Conservation (phyloP, 2,113 vertebrate species). For the Hypocryptadius cinnamomeus region DNA sequence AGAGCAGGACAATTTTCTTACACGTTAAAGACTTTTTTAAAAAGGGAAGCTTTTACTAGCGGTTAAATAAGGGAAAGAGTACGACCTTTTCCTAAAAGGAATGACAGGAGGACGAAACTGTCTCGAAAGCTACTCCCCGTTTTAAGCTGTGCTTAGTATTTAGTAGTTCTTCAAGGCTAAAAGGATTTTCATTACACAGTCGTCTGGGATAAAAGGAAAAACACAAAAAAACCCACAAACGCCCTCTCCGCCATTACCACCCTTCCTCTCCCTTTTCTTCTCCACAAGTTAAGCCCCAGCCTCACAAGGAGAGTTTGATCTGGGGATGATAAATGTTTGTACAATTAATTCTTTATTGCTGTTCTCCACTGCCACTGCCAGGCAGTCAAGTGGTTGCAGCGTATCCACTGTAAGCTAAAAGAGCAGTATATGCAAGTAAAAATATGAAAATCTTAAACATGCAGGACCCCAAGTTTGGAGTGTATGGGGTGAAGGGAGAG, state of each 20-base stretch:
- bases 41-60: background rate
- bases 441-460: background rate
- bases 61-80: slow-evolving; percentile 21
- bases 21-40: background rate
- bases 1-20: slow-evolving; percentile 26
- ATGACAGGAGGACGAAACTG: background rate
- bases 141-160: slow-evolving; percentile 28
- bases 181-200: background rate
- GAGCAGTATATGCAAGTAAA: background rate
- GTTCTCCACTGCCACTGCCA: background rate
- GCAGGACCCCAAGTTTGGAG: background rate
- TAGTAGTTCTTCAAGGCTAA: slow-evolving; percentile 11
- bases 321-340: slow-evolving; percentile 39
- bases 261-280: background rate
- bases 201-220: slow-evolving; percentile 29
- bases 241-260: background rate
- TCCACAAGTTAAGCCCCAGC: background rate
- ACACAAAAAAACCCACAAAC: slow-evolving; percentile 1
- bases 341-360: slow-evolving; percentile 48
- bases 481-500: fast-evolving
- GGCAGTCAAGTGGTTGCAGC: background rate
- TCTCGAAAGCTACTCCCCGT: background rate
- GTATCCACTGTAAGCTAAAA: background rate
- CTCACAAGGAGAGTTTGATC: slow-evolving; percentile 34
- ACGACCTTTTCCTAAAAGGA: slow-evolving; percentile 6